phyloP scores from a whole-genome alignment of 2,888 invertebrate species.

The Alcis repandata region DNA sequence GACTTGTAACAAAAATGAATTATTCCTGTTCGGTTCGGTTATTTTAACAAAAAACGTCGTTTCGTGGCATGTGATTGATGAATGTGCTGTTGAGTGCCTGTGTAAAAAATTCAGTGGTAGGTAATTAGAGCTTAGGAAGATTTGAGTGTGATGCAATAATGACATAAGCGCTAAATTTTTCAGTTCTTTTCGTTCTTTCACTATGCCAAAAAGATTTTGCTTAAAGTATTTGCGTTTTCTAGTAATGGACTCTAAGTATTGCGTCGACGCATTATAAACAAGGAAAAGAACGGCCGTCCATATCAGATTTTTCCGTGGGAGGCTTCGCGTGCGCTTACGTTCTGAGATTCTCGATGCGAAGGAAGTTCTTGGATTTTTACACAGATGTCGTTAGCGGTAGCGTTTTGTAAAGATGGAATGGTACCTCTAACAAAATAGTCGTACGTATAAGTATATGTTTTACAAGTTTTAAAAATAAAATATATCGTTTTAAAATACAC shows the following conservation, averaged over 20 bases:
- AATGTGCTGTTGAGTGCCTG: conserved; percentile 15
- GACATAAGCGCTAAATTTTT: background rate
- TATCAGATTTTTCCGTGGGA: conserved; percentile 15
- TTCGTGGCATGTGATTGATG: conserved; percentile 40
- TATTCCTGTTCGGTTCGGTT: conserved; percentile 27
- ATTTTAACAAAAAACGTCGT: conserved; percentile 38
- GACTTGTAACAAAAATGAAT: conserved; percentile 28
- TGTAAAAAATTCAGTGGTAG: conserved; percentile 31
- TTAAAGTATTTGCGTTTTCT: background rate
- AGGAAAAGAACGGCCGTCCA: conserved; percentile 2
- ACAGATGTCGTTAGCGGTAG: conserved; percentile 49
- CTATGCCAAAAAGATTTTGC: background rate
- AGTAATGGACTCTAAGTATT: background rate
- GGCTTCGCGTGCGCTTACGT: conserved; percentile 10
- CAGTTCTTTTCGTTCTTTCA: background rate
- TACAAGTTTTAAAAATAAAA: background rate
- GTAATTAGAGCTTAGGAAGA: conserved; percentile 18
- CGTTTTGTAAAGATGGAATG: conserved; percentile 7
- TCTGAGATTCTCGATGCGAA: conserved; percentile 26
- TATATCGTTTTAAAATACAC: background rate
- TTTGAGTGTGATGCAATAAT: conserved; percentile 13
- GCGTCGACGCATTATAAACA: conserved; percentile 9
- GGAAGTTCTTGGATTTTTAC: conserved; percentile 42
- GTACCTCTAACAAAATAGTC: background rate
- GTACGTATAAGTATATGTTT: too few species aligned